Base-by-base conservation (phyloP, 2,888 invertebrate species). In the Sialis fuliginosa region DNA sequence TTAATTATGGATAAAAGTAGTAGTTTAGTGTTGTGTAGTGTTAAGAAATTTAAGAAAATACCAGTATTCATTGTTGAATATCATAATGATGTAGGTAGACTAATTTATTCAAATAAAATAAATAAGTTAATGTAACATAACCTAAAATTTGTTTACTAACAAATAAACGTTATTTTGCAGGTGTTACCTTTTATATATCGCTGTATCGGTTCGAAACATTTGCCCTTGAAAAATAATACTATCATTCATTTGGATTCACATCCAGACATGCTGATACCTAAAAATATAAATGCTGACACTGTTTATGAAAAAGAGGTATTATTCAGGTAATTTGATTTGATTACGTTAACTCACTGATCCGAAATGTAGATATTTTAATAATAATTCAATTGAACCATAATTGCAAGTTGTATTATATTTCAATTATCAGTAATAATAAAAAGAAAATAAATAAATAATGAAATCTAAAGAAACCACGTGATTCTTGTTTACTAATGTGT, bases 241-340 rank as follows among this genome's bases (percentile, higher is more conserved):
- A 67, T 93, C 48, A 65, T 93, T 33, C 92, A 93, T 62, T 77
- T 93, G 54, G 93, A 93, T 63, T 87, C 92, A 0, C 93, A 93
- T 67, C 92, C 92, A 5, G 93, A 93, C 60, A 76, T 93, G 76
- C 74, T 90, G 10, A 75, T 92, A 54, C 85, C 90, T 37, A 75
- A 79, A 52, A 72, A 77, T 52, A 75, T 92, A 70, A 71, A 74
- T 48, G 83, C 88, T 6, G 79, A 79, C 49, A 73, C 72, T 41
- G 83, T 88, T 8, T 82, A 74, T 56, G 76, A 86, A 42, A 85
- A 83, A 61, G 67, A 80, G 49, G 66, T 76, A 48, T 69, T 88
- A 54, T 77, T 83, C 54, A 69, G 75, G 53, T 66, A 66, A 35
- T 34, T 12, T 10, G 2, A 22, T 22, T 22, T 22, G 22, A 22